Base-by-base conservation (phyloP, 1,140 invertebrate species). In the Drosophila albomicans region DNA sequence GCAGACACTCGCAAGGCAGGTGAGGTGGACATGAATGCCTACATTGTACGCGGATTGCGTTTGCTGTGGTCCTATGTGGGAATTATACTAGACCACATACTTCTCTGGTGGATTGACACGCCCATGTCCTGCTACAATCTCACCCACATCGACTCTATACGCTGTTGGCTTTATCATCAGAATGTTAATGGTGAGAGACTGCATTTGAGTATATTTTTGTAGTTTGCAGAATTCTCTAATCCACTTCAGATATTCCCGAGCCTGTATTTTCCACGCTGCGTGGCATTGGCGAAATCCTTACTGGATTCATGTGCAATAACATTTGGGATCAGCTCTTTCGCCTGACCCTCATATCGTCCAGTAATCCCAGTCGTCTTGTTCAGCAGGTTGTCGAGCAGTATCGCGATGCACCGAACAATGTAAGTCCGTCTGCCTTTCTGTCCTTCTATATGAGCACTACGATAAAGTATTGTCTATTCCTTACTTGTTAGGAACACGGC, bases 91-190 rank as follows among this genome's bases (percentile, higher is more conserved):
- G 96, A 97, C 85, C 96, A 97, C 75, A 95, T 96, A 4, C 93
- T 97, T n/a, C 93, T 97, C 1, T 97, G 96, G 96, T 97, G 96
- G 96, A 95, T 95, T 5, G 91, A 94, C 1, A 95, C 94, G 68
- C 95, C 95, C 0, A 93, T 96, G 5, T 95, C 95, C 15, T 94
- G 94, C 41, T 94, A 94, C 91, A 94, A 95, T 59, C 94, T 95
- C 11, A 94, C 94, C 64, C 94, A 95, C 15, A 95, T 95, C 81
- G 94, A 96, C 78, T 95, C 95, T 87, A 94, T 96, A 57, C 92
- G 95, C 48, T 94, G 95, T 79, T 95, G 95, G 95, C 93, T 96
- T 45, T 92, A 93, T 38, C 94, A 94, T 43, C 95, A 95, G 77
- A 94, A 94, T 71, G 93, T 93, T 41, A 95, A 94, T 78, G 95